Evolutionary conservation across 2,888 invertebrate genomes (phyloP).

Genomic region (Elmis aenea): DNA sequence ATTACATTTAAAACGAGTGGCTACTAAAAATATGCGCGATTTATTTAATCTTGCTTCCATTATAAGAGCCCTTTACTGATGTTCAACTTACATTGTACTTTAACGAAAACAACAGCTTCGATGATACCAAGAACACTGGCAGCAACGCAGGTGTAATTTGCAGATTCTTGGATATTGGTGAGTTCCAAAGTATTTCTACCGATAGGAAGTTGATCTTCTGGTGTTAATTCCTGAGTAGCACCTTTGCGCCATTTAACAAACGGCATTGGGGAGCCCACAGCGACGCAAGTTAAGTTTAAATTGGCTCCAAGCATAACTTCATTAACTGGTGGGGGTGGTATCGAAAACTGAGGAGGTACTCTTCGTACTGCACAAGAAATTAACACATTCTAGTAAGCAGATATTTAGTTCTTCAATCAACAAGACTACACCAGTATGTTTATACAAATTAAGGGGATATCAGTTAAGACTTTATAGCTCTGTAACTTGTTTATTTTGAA

Average conservation of each 20-base stretch:
- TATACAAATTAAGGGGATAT: no score
- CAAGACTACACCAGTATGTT: no score
- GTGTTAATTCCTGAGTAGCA: slow-evolving; percentile 75
- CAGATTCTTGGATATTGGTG: slow-evolving; percentile 83
- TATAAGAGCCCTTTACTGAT: no score
- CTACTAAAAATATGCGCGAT: no score
- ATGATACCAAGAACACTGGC: slow-evolving; percentile 91
- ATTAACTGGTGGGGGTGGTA: slow-evolving; percentile 76
- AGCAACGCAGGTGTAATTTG: slow-evolving; percentile 96
- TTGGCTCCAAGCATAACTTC: slow-evolving; percentile 90
- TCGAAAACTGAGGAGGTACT: slow-evolving; percentile 93
- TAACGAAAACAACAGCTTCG: slow-evolving; percentile 80
- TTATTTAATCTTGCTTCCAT: no score
- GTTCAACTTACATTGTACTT: slow-evolving; percentile 93
- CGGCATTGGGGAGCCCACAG: slow-evolving; percentile 98
- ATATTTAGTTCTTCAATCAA: slow-evolving; percentile 1
- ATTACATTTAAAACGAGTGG: no score
- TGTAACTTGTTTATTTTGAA: no score
- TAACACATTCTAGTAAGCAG: background rate
- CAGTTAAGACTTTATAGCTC: no score
- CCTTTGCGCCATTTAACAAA: slow-evolving; percentile 90
- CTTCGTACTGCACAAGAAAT: slow-evolving; percentile 72
- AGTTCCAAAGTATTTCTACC: slow-evolving; percentile 84
- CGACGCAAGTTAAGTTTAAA: slow-evolving; percentile 92
- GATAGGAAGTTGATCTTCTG: slow-evolving; percentile 80